Conservation (phyloP, 2,113 vertebrate species). For the Gorsachius goisagi region DNA sequence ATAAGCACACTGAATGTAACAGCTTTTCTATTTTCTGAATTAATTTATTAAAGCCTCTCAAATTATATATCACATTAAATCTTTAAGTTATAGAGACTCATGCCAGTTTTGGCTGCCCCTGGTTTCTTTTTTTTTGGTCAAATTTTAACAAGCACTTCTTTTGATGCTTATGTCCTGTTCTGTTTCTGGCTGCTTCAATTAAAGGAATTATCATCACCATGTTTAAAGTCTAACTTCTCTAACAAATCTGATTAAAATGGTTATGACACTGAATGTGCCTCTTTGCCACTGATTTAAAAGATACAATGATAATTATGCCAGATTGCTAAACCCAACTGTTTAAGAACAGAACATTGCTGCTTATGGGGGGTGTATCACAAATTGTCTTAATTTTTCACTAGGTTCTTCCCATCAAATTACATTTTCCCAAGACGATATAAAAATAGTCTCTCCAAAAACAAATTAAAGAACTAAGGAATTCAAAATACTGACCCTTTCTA, state of each 20-base stretch:
- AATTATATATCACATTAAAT: constrained; percentile 20
- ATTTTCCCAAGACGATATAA: neutral
- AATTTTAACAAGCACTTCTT: constrained; percentile 47
- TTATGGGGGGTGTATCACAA: neutral
- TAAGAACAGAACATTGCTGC: neutral
- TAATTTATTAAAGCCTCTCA: constrained; percentile 40
- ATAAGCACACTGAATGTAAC: constrained; percentile 16
- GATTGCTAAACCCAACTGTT: constrained; percentile 26
- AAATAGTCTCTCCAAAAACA: constrained; percentile 19
- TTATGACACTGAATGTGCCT: neutral
- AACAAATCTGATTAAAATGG: constrained; percentile 48
- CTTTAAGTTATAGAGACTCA: constrained; percentile 1
- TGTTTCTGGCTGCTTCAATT: constrained; percentile 47
- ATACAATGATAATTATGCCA: constrained; percentile 23
- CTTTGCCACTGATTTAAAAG: constrained; percentile 44
- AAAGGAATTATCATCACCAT: constrained; percentile 14
- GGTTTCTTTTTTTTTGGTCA: neutral
- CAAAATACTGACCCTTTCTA: constrained; percentile 10
- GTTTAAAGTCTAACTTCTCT: constrained; percentile 40
- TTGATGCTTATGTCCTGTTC: neutral
- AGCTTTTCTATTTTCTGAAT: constrained; percentile 12
- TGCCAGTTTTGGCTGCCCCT: neutral
- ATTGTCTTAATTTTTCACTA: constrained; percentile 13
- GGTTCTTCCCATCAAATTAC: neutral
- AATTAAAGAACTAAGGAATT: constrained; percentile 26